Evolutionary conservation across 2,888 invertebrate genomes (phyloP), one percentile per base, ranked within the genome.

Genomic region (Dysmachus trigonus): DNA sequence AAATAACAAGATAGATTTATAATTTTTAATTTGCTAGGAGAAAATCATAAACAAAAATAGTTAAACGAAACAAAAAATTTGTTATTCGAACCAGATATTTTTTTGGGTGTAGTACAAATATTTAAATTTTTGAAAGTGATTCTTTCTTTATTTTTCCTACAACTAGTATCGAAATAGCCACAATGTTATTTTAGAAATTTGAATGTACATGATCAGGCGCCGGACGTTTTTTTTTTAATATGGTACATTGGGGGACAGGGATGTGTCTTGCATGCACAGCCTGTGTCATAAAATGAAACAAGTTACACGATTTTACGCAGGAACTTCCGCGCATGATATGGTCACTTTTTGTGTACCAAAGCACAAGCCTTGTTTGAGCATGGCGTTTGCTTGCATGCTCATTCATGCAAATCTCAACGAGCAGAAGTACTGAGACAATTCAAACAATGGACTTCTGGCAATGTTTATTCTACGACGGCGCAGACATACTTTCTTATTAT

Each of bases 341-440:
- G 22, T 30, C 30, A 30, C 71, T 22, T 30, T 71, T 71, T 22
- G 71, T 71, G 3, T 71, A 27, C 30, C 27, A 22, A 30, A 31
- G 72, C 41, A 15, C 30, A 18, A 13, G 38, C n/a, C 38, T 27
- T 35, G 72, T 27, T 22, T 35, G 4, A 47, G 10, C 47, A 73
- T 35, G 53, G 41, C 72, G 79, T 71, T 73, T 81, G 71, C 86
- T 86, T 83, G 83, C 73, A 82, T 53, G 76, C 41, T 62, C 86
- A 86, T 84, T 86, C 83, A 86, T 83, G 86, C 86, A 84, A 86
- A 86, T 86, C 86, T 86, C 76, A 74, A 86, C 62, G 79, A 22
- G 81, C 47, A 85, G 71, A 85, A 71, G 76, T 76, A 76, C 79
- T 85, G 62, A 85, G 77, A 77, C 85, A 77, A 77, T 51, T 71